phyloP scores from a whole-genome alignment of 2,113 vertebrate species.

The Vulpes lagopus region DNA sequence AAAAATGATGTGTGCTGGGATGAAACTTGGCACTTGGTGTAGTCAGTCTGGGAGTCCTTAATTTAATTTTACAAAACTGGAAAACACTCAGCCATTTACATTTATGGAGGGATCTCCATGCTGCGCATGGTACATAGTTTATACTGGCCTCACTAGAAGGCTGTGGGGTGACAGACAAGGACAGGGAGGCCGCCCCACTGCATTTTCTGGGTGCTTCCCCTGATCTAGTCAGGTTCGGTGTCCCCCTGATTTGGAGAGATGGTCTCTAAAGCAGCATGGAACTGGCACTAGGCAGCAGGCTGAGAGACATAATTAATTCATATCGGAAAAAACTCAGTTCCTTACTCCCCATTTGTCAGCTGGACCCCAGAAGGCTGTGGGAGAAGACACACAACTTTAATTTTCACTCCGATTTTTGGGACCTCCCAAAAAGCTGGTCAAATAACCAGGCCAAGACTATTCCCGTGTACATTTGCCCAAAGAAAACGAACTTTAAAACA shows the following conservation, averaged over 20 bases:
- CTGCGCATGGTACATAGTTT: not conserved
- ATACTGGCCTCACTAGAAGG: not conserved
- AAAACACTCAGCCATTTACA: slow-evolving; percentile 61
- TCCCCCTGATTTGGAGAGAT: not conserved
- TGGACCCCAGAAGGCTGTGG: slow-evolving; percentile 72
- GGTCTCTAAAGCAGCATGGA: not conserved
- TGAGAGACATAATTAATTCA: slow-evolving; percentile 70
- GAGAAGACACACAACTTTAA: slow-evolving; percentile 74
- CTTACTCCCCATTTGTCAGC: slow-evolving; percentile 65
- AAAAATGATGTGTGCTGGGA: slow-evolving; percentile 82
- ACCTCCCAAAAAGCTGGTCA: slow-evolving; percentile 82
- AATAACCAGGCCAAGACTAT: slow-evolving; percentile 75
- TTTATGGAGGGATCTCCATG: slow-evolving; percentile 7
- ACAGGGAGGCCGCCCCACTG: not conserved
- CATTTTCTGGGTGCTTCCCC: not conserved
- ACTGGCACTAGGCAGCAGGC: slow-evolving; percentile 36
- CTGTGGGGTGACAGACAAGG: not conserved
- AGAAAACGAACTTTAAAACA: slow-evolving; percentile 79
- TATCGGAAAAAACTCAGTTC: slow-evolving; percentile 63
- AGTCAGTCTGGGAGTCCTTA: slow-evolving; percentile 79
- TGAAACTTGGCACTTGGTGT: slow-evolving; percentile 77
- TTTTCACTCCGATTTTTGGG: slow-evolving; percentile 74
- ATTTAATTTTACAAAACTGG: slow-evolving; percentile 74
- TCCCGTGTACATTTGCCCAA: slow-evolving; percentile 72
- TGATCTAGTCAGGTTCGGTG: not conserved